A percentile compares a stretch with the other conserved stretches of the same genome.
Conservation (phyloP, 2,113 vertebrate species). For the Genyomyrus donnyi region DNA sequence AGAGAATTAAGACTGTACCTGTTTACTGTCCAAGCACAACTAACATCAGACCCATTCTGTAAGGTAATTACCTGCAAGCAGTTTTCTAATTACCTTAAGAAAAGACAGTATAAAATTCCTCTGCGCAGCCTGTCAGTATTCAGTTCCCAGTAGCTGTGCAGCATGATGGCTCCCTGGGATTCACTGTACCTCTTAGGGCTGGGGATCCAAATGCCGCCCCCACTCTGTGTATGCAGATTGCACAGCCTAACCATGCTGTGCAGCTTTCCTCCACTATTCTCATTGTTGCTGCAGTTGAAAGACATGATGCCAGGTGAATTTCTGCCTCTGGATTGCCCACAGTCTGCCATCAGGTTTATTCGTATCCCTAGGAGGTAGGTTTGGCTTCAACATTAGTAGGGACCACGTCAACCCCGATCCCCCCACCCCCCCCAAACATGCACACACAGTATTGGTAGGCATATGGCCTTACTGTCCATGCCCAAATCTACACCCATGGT, state of each 20-base stretch:
- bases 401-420: neutral
- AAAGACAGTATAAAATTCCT: neutral
- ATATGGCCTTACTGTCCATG: neutral
- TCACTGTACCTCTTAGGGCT: neutral
- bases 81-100: neutral
- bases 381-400: neutral
- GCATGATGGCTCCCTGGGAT: neutral
- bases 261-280: neutral
- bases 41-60: neutral
- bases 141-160: neutral
- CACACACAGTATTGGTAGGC: neutral
- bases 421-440: neutral
- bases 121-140: neutral
- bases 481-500: neutral
- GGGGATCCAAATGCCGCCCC: neutral
- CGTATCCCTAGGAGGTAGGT: neutral
- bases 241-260: neutral
- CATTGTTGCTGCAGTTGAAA: neutral
- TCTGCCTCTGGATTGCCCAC: neutral
- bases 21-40: neutral
- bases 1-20: neutral
- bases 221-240: neutral
- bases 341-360: neutral
- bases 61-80: neutral
- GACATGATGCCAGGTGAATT: neutral